Conservation (phyloP, 2,113 vertebrate genomes). For the Acanthochromis polyacanthus region DNA sequence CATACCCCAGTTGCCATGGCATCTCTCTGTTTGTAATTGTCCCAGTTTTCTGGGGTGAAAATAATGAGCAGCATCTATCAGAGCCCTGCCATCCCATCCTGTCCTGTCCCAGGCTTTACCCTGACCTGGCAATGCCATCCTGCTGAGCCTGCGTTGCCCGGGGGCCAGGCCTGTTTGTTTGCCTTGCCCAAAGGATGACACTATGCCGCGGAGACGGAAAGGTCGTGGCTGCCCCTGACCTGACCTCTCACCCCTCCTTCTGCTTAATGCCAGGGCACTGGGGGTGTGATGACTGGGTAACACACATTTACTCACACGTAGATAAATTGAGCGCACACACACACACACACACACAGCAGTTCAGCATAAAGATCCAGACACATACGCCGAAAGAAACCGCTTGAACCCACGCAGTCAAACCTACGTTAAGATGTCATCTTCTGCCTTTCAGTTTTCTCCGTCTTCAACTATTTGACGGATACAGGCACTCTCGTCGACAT, state of each 20-base stretch:
- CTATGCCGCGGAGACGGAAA: conserved; percentile 67
- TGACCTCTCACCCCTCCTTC: conserved; percentile 77
- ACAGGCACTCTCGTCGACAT: conserved; percentile 51
- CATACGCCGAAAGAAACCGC: conserved; percentile 10
- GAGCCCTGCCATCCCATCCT: conserved; percentile 69
- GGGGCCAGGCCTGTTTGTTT: conserved; percentile 80
- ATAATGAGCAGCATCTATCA: conserved; percentile 82
- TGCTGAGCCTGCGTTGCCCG: conserved; percentile 69
- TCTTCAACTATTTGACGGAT: conserved; percentile 36
- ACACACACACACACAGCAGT: conserved; percentile 42
- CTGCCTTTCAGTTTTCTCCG: not conserved
- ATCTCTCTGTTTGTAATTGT: conserved; percentile 76
- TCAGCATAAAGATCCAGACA: not conserved
- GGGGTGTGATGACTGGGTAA: conserved; percentile 64
- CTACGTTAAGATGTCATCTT: conserved; percentile 34
- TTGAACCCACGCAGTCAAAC: conserved; percentile 18
- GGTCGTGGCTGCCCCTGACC: conserved; percentile 75
- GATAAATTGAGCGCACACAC: conserved; percentile 47
- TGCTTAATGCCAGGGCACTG: conserved; percentile 74
- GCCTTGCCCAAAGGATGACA: conserved; percentile 79
- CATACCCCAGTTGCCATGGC: conserved; percentile 59
- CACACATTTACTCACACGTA: conserved; percentile 58
- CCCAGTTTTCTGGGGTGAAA: conserved; percentile 74
- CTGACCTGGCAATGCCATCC: conserved; percentile 79
- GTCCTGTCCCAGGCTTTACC: conserved; percentile 62